Evolutionary conservation across 2,888 invertebrate species (phyloP).

Genomic region (Nemurella pictetii): DNA sequence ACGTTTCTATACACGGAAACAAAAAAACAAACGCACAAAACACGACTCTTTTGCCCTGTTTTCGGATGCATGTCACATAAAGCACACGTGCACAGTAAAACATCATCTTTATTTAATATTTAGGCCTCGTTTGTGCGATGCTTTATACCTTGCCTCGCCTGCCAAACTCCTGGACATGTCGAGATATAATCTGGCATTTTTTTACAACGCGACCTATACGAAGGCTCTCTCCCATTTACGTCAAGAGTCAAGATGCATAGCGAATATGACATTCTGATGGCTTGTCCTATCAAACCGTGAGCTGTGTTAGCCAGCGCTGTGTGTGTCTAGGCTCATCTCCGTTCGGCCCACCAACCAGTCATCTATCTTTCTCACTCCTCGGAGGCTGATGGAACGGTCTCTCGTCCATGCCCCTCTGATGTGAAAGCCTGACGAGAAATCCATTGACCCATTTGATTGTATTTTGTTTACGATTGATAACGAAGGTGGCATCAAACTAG

Average conservation of each 20-base stretch:
- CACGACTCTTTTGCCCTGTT: neutral
- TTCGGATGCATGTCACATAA: neutral
- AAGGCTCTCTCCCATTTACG: neutral
- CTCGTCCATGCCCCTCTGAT: neutral
- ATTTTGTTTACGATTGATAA: slow-evolving; percentile 20
- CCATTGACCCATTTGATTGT: slow-evolving; percentile 21
- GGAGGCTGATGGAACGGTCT: neutral
- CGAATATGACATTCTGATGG: neutral
- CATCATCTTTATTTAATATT: neutral
- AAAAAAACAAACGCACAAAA: neutral
- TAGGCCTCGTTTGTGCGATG: neutral
- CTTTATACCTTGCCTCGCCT: neutral
- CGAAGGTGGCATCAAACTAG: slow-evolving; percentile 3
- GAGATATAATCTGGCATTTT: neutral
- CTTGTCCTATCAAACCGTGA: neutral
- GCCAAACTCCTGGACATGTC: neutral
- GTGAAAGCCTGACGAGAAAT: neutral
- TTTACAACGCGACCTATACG: neutral
- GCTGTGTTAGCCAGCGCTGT: neutral
- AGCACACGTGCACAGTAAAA: neutral
- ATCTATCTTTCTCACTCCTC: neutral
- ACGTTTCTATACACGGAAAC: neutral
- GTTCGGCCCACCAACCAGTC: neutral
- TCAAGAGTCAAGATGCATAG: neutral
- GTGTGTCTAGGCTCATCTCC: neutral